A percentile compares a stretch with the other conserved stretches of the same genome.
These are phyloP conservation scores for Schrankia costaestrigalis DNA, from an alignment of 2,888 invertebrate species.

Conservation along the genomic window DNA sequence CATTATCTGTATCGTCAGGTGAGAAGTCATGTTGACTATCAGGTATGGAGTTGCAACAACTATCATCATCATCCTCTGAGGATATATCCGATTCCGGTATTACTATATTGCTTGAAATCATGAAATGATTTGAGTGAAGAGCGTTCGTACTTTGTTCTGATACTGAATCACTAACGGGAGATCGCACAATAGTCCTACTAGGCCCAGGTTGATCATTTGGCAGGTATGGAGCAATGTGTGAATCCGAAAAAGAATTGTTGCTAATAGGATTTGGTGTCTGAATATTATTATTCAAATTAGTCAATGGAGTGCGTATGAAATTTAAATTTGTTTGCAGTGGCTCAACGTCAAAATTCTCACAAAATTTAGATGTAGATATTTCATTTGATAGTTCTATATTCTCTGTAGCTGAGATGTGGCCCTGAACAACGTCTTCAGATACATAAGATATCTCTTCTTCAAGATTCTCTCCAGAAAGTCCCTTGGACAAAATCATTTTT, in stretches of 20 bases:
- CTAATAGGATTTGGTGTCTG: not conserved
- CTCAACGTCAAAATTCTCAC: conserved; percentile 1
- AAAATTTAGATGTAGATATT: not conserved
- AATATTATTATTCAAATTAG: conserved; percentile 2
- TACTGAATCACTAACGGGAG: conserved; percentile 1
- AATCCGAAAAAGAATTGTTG: conserved; percentile 6
- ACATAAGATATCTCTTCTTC: not conserved
- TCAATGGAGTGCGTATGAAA: conserved; percentile 4
- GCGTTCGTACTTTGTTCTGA: not conserved
- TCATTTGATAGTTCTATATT: not conserved
- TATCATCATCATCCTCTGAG: not conserved
- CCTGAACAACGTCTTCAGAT: not conserved
- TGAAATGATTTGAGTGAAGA: not conserved
- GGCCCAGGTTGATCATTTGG: conserved; percentile 7
- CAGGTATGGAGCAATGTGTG: conserved; percentile 6
- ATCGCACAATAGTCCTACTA: conserved; percentile 6
- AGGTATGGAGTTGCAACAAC: not conserved
- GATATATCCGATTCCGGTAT: not conserved
- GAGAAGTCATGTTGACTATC: not conserved
- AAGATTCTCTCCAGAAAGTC: not conserved
- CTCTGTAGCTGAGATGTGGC: not conserved
- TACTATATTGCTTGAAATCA: not conserved
- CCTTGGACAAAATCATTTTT: conserved; percentile 4
- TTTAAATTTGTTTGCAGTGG: conserved; percentile 3
- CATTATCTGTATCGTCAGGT: not conserved